Evolutionary conservation across 2,113 vertebrate species (phyloP).

Genomic region (Micronisus gabar): DNA sequence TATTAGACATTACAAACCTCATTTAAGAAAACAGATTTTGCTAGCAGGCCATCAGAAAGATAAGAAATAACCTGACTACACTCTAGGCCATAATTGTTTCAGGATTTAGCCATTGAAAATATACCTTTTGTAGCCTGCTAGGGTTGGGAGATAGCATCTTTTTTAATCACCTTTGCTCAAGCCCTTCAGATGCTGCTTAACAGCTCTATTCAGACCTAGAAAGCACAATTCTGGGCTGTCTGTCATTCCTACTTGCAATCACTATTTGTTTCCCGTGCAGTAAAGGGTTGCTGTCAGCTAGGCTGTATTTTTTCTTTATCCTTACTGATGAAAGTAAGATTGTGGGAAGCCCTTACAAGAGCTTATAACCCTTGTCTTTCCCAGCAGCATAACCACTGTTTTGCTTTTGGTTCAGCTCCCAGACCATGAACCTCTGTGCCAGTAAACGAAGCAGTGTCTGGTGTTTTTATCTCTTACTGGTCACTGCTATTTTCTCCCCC

Average conservation of each 20-base stretch:
- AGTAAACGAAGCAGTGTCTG: not conserved
- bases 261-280: not conserved
- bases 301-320: not conserved
- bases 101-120: constrained; percentile 21
- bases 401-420: not conserved
- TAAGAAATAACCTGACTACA: not conserved
- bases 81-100: constrained; percentile 16
- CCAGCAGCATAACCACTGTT: not conserved
- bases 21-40: not conserved
- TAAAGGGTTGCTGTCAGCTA: constrained; percentile 11
- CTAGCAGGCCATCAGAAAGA: not conserved
- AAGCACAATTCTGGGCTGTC: constrained; percentile 5
- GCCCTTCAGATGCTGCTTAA: constrained; percentile 22
- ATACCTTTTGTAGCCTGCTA: not conserved
- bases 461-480: not conserved
- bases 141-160: constrained; percentile 22
- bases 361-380: not conserved
- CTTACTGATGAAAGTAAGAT: not conserved
- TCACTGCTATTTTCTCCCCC: not conserved
- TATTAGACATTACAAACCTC: not conserved
- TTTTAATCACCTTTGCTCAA: constrained; percentile 41
- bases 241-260: not conserved
- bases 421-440: not conserved
- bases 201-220: constrained; percentile 7
- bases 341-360: not conserved